Conservation (phyloP, 2,888 invertebrate genomes). For the Agonopterix heracliana region DNA sequence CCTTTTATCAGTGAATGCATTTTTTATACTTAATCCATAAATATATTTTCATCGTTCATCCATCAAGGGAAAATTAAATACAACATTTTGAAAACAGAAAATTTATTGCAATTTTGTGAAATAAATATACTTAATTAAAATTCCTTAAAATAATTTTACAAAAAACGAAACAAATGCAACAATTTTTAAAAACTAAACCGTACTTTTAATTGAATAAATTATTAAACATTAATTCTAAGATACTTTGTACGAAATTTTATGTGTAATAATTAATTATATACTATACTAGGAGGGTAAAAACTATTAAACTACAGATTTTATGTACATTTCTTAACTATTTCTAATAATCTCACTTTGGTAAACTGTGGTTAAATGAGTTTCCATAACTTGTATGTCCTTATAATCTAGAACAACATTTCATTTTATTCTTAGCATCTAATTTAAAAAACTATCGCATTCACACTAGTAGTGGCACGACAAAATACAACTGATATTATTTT, state of each 20-base stretch:
- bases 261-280: conserved; percentile 16
- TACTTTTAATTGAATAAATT: conserved; percentile 58
- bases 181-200: conserved; percentile 43
- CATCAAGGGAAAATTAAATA: neutral
- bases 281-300: conserved; percentile 1
- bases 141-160: conserved; percentile 56
- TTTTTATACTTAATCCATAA: no score
- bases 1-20: no score
- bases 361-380: conserved; percentile 73
- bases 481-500: no score
- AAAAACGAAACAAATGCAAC: conserved; percentile 72
- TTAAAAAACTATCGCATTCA: no score
- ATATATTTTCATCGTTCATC: no score
- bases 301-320: conserved; percentile 19
- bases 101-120: conserved; percentile 59
- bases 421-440: neutral
- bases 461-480: no score
- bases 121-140: conserved; percentile 61
- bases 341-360: conserved; percentile 78
- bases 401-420: conserved; percentile 2
- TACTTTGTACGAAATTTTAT: conserved; percentile 60
- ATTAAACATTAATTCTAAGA: conserved; percentile 44
- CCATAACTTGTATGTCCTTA: conserved; percentile 26
- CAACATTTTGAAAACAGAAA: conserved; percentile 48
- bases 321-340: conserved; percentile 43